Conservation (phyloP, 2,113 vertebrate genomes). For the Nothocercus nigrocapillus region DNA sequence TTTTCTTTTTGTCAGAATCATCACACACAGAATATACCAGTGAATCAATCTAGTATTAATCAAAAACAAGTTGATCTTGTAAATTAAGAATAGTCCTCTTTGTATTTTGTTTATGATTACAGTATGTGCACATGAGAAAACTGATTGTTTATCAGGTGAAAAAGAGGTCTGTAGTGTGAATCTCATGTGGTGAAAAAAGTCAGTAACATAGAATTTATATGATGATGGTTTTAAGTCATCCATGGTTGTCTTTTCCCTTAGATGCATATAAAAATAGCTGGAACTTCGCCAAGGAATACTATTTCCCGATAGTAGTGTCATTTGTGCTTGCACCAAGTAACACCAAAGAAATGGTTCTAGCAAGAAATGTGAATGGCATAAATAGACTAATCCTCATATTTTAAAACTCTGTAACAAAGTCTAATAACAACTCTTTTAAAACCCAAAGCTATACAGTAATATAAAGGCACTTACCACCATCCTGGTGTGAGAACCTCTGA, state of each 20-base stretch:
- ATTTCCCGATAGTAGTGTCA: not conserved
- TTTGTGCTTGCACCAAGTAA: not conserved
- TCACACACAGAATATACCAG: not conserved
- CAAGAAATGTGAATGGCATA: not conserved
- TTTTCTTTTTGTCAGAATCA: not conserved
- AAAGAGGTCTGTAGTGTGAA: not conserved
- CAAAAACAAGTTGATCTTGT: not conserved
- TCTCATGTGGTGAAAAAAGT: not conserved
- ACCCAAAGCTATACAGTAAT: not conserved
- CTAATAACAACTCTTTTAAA: not conserved
- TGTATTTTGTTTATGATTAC: not conserved
- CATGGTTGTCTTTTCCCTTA: not conserved
- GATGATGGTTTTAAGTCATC: not conserved
- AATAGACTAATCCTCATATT: not conserved
- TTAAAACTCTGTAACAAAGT: not conserved
- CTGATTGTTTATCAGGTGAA: not conserved
- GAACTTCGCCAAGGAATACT: not conserved
- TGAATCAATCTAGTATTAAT: not conserved
- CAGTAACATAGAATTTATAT: not conserved
- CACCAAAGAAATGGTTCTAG: not conserved
- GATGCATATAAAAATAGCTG: not conserved
- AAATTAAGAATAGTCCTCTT: not conserved
- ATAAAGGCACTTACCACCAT: constrained; percentile 85
- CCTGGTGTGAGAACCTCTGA: constrained; percentile 89
- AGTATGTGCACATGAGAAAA: not conserved